Conservation (phyloP, 2,888 invertebrate species). For the Rugalucina vietnamica region DNA sequence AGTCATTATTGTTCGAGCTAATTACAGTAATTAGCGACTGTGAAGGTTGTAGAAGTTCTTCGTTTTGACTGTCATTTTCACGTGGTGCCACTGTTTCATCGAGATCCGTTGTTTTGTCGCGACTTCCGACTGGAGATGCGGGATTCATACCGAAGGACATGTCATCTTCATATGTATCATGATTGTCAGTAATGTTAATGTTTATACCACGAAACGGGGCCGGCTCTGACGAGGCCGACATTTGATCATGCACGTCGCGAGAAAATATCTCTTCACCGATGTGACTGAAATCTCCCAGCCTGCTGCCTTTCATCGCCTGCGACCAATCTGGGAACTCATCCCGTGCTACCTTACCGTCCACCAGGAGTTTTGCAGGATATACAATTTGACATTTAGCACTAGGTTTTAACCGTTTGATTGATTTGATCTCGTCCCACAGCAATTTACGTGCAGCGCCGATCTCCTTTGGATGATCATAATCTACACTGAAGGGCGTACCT, state of each 20-base stretch:
- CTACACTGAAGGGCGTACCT: neutral
- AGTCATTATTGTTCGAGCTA: neutral
- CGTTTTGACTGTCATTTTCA: no score
- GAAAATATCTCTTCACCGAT: neutral
- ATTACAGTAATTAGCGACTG: neutral
- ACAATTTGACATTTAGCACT: neutral
- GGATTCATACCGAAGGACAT: neutral
- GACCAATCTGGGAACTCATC: neutral
- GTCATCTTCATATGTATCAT: neutral
- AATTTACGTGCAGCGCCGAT: neutral
- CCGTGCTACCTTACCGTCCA: neutral
- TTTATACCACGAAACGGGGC: no score
- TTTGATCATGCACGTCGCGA: neutral
- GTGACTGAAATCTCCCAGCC: neutral
- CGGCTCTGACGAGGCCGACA: no score
- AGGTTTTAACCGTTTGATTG: neutral
- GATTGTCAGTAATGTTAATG: neutral
- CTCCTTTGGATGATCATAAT: neutral
- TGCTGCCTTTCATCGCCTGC: neutral
- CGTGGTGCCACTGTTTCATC: neutral
- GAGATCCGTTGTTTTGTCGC: neutral
- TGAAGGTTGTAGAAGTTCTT: neutral
- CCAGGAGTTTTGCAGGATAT: neutral
- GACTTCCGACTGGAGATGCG: neutral
- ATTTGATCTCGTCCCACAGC: neutral